Conservation (phyloP, 2,888 invertebrate genomes). For the Ophion slaviceki region DNA sequence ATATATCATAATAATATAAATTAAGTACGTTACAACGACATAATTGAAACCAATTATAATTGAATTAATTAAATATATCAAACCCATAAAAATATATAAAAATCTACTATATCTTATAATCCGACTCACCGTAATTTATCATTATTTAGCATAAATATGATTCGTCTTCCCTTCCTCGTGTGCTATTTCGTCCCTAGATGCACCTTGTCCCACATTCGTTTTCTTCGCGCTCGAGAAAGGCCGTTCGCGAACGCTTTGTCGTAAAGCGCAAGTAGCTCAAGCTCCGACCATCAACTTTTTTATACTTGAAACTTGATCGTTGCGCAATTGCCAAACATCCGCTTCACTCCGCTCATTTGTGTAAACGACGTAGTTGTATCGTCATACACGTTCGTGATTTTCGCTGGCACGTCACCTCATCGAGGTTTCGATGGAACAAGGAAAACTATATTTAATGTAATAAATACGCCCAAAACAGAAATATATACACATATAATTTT, state of each 20-base stretch:
- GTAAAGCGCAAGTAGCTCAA: neutral
- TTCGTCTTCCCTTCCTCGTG: neutral
- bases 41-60: neutral
- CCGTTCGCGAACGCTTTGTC: neutral
- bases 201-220: conserved; percentile 38
- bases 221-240: conserved; percentile 19
- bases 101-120: neutral
- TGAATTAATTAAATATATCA: neutral
- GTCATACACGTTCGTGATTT: neutral
- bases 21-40: neutral
- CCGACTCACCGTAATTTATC: conserved; percentile 3
- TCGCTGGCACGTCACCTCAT: neutral
- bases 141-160: conserved; percentile 16
- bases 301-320: neutral
- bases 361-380: neutral
- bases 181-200: conserved; percentile 18
- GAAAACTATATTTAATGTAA: neutral
- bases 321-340: neutral
- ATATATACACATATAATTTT: too few relatives aligned
- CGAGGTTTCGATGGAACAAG: neutral
- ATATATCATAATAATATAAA: neutral
- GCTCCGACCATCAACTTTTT: neutral
- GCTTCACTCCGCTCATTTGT: neutral
- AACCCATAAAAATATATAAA: neutral
- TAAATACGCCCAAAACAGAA: neutral